Evolutionary conservation across 2,113 vertebrate species (phyloP), one percentile per base, ranked within the genome.

Genomic region (Cavia porcellus): DNA sequence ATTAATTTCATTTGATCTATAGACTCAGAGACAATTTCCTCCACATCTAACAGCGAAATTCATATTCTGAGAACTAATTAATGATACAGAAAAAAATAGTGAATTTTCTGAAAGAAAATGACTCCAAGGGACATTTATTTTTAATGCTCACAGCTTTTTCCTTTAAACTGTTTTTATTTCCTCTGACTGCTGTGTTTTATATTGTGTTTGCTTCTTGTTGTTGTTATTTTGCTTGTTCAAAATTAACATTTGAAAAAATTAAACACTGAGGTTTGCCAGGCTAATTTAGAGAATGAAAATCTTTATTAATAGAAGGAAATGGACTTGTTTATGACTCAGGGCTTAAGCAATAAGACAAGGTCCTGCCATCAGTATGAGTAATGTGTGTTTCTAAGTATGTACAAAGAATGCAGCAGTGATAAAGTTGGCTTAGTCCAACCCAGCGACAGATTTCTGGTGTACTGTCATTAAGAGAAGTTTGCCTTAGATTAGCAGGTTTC

Each of bases 401-500:
- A 35, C 50, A 68, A 61, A 77, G 83, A 77, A 66, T 66, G 6
- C 30, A 89, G 42, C 64, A 15, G 25, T 84, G 55, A 32, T 64
- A 68, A 52, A 92, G 9, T 45, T n/a, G 32, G 5, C 55, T 95
- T 84, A 90, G 42, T 79, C 64, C 66, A 93, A 80, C 24, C 50
- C 93, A 89, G 75, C 90, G 62, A 79, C 47, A 68, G 24, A 59
- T 17, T 64, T 95, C 62, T 47, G 75, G 28, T 30, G 5, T 52
- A 52, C 7, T 87, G 3, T n/a, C 45, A 70, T 62, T 84, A 87
- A 72, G 62, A 91, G 93, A 89, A 96, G 38, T 83, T 96, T 80
- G 70, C 75, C 42, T 94, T 72, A 93, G 70, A 35, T 94, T 96
- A 68, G 94, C 91, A 95, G 62, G 66, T 64, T 86, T 62, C 83